Evolutionary conservation across 35 echinoderm and acorn worm genomes (phyloP).

Genomic region (Lytechinus pictus): DNA sequence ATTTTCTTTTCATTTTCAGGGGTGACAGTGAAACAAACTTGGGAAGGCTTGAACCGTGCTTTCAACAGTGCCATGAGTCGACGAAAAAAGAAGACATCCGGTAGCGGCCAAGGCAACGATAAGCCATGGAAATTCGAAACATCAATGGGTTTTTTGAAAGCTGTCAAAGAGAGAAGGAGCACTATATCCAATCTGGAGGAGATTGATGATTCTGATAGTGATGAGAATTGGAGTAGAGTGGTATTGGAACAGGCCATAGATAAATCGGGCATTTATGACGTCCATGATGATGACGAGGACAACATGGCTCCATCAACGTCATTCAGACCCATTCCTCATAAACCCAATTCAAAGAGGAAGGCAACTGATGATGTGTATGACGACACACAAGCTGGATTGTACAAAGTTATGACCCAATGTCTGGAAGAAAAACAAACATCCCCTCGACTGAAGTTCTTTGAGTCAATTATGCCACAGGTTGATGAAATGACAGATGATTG

Average conservation of each 20-base stretch:
- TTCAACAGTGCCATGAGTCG: slow-evolving; percentile 60
- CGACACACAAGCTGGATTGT: slow-evolving; percentile 56
- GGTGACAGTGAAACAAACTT: slow-evolving; percentile 54
- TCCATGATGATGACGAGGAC: slow-evolving; percentile 53
- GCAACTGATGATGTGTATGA: slow-evolving; percentile 65
- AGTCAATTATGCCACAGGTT: slow-evolving; percentile 70
- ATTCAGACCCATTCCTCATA: slow-evolving; percentile 31
- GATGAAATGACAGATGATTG: slow-evolving; percentile 76
- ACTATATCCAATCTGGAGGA: slow-evolving; percentile 60
- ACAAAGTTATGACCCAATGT: slow-evolving; percentile 59
- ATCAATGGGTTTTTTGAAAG: slow-evolving; percentile 62
- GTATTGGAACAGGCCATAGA: slow-evolving; percentile 64
- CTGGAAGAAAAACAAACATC: slow-evolving; percentile 74
- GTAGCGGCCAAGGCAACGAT: not conserved
- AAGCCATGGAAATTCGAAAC: slow-evolving; percentile 61
- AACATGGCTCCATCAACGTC: slow-evolving; percentile 18
- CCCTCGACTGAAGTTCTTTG: slow-evolving; percentile 67
- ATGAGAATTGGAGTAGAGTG: slow-evolving; percentile 55
- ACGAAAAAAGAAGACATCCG: slow-evolving; percentile 41
- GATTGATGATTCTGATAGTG: slow-evolving; percentile 52
- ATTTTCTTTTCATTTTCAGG: slow-evolving; percentile 45
- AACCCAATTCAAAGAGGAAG: slow-evolving; percentile 54
- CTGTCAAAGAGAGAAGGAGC: slow-evolving; percentile 56
- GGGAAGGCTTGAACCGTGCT: slow-evolving; percentile 59
- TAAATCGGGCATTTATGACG: slow-evolving; percentile 50